Conservation (phyloP, 92 coral and sea anemone species). For the Parazoanthus atlanticus region DNA sequence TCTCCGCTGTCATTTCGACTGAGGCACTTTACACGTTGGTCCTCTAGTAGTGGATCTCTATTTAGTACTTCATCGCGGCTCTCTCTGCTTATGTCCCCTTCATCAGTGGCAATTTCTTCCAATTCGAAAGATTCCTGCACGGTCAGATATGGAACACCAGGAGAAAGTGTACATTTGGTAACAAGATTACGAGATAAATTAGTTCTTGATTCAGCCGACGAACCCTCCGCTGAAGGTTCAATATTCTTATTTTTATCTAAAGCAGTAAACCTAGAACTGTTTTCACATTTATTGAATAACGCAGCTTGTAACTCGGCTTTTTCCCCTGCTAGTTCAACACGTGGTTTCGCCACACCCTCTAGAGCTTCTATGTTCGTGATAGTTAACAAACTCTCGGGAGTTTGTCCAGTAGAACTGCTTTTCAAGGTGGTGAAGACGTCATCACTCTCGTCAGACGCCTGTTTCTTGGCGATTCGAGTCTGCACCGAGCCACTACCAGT, state of each 20-base stretch:
- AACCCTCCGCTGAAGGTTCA: background rate
- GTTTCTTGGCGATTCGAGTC: constrained; percentile 68
- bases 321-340: background rate
- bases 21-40: constrained; percentile 43
- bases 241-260: constrained; percentile 3
- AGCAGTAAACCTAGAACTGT: background rate
- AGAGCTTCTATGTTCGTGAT: constrained; percentile 19
- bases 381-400: constrained; percentile 11
- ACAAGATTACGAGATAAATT: background rate
- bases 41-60: constrained; percentile 17
- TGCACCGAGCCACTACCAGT: constrained; percentile 82
- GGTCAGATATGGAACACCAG: constrained; percentile 26
- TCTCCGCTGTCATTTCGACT: constrained; percentile 77
- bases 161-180: constrained; percentile 2
- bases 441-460: constrained; percentile 60
- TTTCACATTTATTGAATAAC: background rate
- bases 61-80: constrained; percentile 32
- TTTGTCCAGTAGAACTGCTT: background rate
- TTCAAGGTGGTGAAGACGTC: background rate
- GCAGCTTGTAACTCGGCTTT: background rate
- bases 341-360: background rate
- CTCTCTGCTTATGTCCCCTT: constrained; percentile 47
- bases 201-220: background rate
- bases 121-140: constrained; percentile 83
- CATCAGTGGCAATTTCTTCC: constrained; percentile 82